phyloP scores from a whole-genome alignment of 1,140 invertebrate genomes.

The Heliconius hewitsoni region DNA sequence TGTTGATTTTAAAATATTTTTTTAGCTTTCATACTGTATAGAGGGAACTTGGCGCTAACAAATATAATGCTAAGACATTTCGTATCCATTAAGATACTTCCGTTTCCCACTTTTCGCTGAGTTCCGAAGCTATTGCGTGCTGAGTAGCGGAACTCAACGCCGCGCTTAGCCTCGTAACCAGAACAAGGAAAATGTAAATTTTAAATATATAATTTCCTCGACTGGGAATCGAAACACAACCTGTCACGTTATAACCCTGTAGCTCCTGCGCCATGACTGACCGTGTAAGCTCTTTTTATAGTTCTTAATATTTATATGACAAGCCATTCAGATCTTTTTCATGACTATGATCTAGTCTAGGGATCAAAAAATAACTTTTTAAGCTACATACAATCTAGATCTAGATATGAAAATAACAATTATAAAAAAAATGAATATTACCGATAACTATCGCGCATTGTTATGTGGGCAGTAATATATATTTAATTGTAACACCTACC shows the following conservation, averaged over 20 bases:
- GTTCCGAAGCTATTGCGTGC: not conserved
- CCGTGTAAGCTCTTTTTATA: no score
- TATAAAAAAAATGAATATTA: not conserved
- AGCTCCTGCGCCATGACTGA: not conserved
- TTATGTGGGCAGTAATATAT: slow-evolving; percentile 48
- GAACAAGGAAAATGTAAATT: not conserved
- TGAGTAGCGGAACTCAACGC: not conserved
- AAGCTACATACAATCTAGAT: not conserved
- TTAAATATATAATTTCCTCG: not conserved
- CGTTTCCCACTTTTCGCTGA: not conserved
- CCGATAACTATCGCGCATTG: not conserved
- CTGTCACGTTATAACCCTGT: not conserved
- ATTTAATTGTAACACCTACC: slow-evolving; percentile 63
- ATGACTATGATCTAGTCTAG: no score
- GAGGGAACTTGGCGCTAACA: no score
- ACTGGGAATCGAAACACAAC: not conserved
- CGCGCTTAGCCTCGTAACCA: not conserved
- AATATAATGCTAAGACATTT: not conserved
- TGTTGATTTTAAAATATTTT: no score
- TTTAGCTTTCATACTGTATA: not conserved
- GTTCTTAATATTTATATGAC: no score
- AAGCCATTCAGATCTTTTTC: no score
- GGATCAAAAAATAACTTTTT: no score
- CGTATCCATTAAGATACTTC: no score
- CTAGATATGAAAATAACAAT: not conserved